Conservation (phyloP, 2,888 invertebrate species). For the Timema podura region DNA sequence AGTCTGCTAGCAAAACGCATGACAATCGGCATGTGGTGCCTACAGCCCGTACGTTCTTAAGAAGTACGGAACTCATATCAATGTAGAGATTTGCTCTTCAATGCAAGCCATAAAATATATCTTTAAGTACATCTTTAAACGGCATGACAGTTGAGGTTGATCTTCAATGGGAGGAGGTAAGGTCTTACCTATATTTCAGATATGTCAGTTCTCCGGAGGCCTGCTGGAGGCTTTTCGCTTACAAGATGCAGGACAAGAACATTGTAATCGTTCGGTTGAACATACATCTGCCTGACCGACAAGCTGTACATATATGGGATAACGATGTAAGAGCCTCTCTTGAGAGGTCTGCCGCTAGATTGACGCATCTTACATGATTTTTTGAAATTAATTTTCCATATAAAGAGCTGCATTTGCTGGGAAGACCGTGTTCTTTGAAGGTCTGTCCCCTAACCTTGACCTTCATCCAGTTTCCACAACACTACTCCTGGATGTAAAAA, state of each 20-base stretch:
- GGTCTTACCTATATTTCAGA: neutral
- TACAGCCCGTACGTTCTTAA: conserved; percentile 39
- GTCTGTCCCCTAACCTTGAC: too few relatives aligned
- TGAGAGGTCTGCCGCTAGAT: neutral
- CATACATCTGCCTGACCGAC: neutral
- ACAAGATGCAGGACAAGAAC: conserved; percentile 1
- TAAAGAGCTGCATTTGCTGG: too few relatives aligned
- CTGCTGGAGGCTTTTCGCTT: neutral
- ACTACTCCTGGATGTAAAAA: too few relatives aligned
- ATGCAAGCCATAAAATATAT: neutral
- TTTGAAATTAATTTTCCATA: too few relatives aligned
- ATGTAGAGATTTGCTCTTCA: conserved; percentile 38
- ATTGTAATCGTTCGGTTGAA: neutral
- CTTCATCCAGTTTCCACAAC: too few relatives aligned
- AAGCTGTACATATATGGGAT: neutral
- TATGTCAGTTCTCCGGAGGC: conserved; percentile 1
- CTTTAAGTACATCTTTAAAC: neutral
- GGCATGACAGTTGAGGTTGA: neutral
- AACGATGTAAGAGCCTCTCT: neutral
- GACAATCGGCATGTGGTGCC: conserved; percentile 30
- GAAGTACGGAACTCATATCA: conserved; percentile 40
- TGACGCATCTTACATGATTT: too few relatives aligned
- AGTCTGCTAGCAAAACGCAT: too few relatives aligned
- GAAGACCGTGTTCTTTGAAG: too few relatives aligned
- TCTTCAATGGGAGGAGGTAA: neutral